Evolutionary conservation across 2,797 vertebrate species (phyloP).

Genomic region (Siniperca undulata): DNA sequence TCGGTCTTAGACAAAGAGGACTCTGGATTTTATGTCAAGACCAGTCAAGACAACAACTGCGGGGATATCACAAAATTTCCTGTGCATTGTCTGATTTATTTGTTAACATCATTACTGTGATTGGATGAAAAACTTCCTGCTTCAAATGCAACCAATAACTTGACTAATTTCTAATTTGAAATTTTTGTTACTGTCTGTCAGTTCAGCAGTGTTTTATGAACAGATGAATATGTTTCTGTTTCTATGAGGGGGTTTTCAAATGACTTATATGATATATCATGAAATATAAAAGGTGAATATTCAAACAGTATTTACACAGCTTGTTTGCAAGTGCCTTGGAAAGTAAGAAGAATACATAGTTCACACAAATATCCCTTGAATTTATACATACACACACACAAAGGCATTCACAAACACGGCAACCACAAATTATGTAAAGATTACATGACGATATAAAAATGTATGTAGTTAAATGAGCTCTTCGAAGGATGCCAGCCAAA

Average conservation of each 20-base stretch:
- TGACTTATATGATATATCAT: not conserved
- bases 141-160: no score
- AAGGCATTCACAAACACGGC: not conserved
- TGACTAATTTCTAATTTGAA: no score
- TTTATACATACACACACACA: constrained; percentile 20
- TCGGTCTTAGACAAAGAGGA: no score
- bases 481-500: constrained; percentile 37
- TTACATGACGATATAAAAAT: constrained; percentile 29
- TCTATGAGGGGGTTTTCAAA: constrained; percentile 13
- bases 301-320: not conserved
- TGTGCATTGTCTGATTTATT: no score
- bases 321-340: constrained; percentile 22
- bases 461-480: constrained; percentile 36
- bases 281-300: constrained; percentile 18
- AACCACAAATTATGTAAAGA: constrained; percentile 17
- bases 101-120: no score
- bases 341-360: constrained; percentile 12
- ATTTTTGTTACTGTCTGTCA: no score
- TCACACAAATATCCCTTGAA: constrained; percentile 22
- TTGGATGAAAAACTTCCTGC: no score
- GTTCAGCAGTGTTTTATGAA: not conserved
- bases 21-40: no score
- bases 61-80: no score
- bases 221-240: not conserved
- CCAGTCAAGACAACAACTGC: no score